A percentile compares a stretch with the other conserved stretches of the same genome.
phyloP scores from a whole-genome alignment of 2,888 invertebrate genomes.

The Pyralis farinalis region DNA sequence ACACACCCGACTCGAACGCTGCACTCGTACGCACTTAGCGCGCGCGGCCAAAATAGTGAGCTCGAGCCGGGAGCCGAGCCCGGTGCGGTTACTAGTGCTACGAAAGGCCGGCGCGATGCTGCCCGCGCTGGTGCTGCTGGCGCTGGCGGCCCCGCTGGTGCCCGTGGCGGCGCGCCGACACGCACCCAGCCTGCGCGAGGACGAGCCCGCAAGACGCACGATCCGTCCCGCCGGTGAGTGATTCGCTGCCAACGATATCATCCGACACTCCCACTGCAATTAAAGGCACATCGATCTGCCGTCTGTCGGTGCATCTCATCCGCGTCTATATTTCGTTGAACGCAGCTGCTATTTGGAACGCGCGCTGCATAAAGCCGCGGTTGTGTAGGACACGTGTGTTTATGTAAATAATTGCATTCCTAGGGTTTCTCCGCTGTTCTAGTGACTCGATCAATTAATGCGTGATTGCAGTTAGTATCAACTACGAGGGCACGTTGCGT shows the following conservation, averaged over 20 bases:
- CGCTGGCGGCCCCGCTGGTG: conserved; percentile 48
- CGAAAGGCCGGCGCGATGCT: conserved; percentile 50
- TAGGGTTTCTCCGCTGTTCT: conserved; percentile 33
- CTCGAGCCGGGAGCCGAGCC: conserved; percentile 63
- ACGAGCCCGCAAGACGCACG: conserved; percentile 84
- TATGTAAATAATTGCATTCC: conserved; percentile 63
- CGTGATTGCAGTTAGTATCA: conserved; percentile 26
- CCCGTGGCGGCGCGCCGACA: conserved; percentile 74
- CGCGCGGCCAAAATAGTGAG: conserved; percentile 73
- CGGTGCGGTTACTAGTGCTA: conserved; percentile 46
- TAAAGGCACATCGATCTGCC: conserved; percentile 40
- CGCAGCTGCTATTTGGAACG: conserved; percentile 24
- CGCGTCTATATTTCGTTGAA: conserved; percentile 27
- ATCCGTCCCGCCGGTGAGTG: conserved; percentile 85
- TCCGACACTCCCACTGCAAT: conserved; percentile 32
- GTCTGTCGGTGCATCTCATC: conserved; percentile 20
- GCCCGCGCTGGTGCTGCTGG: conserved; percentile 64
- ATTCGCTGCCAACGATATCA: conserved; percentile 29
- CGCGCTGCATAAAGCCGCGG: conserved; percentile 18
- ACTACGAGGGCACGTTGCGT: conserved; percentile 18
- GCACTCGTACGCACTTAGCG: conserved; percentile 40
- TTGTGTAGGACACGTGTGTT: conserved; percentile 43
- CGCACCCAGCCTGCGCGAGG: conserved; percentile 83
- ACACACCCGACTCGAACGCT: conserved; percentile 38
- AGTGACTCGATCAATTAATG: conserved; percentile 39